Evolutionary conservation across 1,140 invertebrate species (phyloP).

Genomic region (Scaptodrosophila lebanonensis): DNA sequence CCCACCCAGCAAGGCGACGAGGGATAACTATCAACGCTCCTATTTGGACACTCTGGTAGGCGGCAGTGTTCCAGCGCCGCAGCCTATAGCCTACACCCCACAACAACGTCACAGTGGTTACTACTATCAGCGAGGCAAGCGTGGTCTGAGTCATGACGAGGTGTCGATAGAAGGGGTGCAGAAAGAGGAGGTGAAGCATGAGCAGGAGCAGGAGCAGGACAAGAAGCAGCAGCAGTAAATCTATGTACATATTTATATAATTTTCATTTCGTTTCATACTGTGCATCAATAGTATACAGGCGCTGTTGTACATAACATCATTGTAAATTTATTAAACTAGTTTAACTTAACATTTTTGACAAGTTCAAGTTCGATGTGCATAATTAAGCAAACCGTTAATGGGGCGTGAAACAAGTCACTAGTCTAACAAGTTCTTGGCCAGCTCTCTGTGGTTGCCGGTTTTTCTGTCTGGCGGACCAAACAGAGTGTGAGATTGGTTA

Average conservation of each 20-base stretch:
- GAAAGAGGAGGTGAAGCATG: background rate
- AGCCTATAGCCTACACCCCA: conserved; percentile 19
- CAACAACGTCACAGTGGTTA: conserved; percentile 43
- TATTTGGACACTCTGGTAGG: conserved; percentile 58
- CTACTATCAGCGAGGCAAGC: conserved; percentile 43
- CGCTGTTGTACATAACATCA: conserved; percentile 36
- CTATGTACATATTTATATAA: background rate
- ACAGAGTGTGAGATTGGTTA: background rate
- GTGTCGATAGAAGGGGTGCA: too few relatives aligned
- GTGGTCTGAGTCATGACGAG: conserved; percentile 5
- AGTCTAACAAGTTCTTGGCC: conserved; percentile 47
- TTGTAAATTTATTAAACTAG: conserved; percentile 42
- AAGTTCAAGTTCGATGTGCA: conserved; percentile 19
- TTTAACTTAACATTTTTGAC: conserved; percentile 23
- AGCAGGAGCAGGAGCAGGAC: conserved; percentile 6
- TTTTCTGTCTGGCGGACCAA: too few relatives aligned
- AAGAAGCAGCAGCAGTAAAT: background rate
- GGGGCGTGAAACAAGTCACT: conserved; percentile 55
- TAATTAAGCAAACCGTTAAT: conserved; percentile 49
- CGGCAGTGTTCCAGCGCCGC: conserved; percentile 18
- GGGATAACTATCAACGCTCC: conserved; percentile 54
- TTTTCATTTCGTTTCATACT: conserved; percentile 1
- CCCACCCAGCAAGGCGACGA: conserved; percentile 56
- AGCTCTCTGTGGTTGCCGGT: conserved; percentile 7
- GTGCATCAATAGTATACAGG: conserved; percentile 18